Base-by-base conservation (phyloP, 2,113 vertebrate species). In the Herpailurus yagouaroundi region DNA sequence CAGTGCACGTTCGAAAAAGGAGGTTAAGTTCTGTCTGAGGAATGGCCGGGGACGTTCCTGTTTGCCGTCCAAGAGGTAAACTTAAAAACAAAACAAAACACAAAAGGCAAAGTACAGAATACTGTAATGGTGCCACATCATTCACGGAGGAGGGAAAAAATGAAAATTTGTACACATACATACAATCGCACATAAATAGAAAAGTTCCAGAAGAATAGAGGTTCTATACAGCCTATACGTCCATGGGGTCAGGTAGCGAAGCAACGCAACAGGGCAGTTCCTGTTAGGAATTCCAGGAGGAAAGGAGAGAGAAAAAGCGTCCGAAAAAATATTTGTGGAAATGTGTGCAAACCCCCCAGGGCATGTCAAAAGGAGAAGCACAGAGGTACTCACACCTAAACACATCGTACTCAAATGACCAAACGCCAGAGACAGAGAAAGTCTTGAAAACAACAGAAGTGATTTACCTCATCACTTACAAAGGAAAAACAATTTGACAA, bases 171-270 rank as follows among this genome's bases (percentile, higher is more conserved):
- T 50, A 57, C 3, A 57, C 19, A 55, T 7, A 31, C 57, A 73
- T 36, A 29, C 57, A 48, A 19, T 21, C 19, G 1, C 29, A 36
- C 36, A n/a, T 68, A 19, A 10, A 71, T 10, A 80, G 48, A 74
- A 83, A 38, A 50, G 38, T 12, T 45, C 13, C 50, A 23, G n/a
- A 83, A 63, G 69, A 45, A 83, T 52, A 9, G 45, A 45, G 45
- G 45, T 1, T 45, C 45, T 45, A 45, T 45, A 45, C 1, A 1
- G 2, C 19, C 74, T 57, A 0, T 5, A 4, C 25, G 3, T 13
- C 2, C 60, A 91, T 8, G 19, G 66, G 60, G 14, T 27, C 31
- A 19, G 25, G 18, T 68, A 60, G 48, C 18, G 60, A 29, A 21
- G 1, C 33, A 63, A 12, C 4, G 11, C 23, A 60, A 33, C 8